These are phyloP conservation scores for Tineola bisselliella DNA, from an alignment of 2,888 invertebrate species.

Conservation along the genomic window DNA sequence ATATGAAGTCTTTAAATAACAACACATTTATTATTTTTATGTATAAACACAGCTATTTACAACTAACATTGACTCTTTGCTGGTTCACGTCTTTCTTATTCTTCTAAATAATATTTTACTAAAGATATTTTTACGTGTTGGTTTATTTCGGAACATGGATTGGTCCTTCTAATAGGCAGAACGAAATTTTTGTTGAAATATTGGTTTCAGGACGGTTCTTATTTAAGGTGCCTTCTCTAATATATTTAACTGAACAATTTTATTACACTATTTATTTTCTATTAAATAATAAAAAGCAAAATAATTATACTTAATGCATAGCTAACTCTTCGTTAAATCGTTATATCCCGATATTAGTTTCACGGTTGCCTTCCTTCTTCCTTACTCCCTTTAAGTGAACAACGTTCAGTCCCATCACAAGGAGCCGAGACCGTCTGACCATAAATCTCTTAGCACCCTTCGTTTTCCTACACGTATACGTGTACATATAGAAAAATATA, in stretches of 20 bases:
- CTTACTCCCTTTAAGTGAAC: neutral
- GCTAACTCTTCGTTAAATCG: neutral
- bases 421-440: conserved; percentile 4
- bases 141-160: too few species aligned
- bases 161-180: too few species aligned
- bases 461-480: neutral
- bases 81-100: neutral
- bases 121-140: neutral
- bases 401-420: neutral
- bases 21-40: conserved; percentile 22
- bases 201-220: too few species aligned
- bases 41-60: conserved; percentile 1
- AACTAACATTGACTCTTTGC: neutral
- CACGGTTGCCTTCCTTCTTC: neutral
- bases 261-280: too few species aligned
- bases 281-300: too few species aligned
- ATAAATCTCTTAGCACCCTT: conserved; percentile 7
- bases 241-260: too few species aligned
- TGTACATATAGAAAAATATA: neutral
- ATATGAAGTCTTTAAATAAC: conserved; percentile 18
- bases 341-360: neutral
- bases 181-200: too few species aligned
- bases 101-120: neutral
- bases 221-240: too few species aligned
- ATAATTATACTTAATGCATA: neutral